Evolutionary conservation across 2,113 vertebrate genomes (phyloP).

Genomic region (Phalacrocorax aristotelis): DNA sequence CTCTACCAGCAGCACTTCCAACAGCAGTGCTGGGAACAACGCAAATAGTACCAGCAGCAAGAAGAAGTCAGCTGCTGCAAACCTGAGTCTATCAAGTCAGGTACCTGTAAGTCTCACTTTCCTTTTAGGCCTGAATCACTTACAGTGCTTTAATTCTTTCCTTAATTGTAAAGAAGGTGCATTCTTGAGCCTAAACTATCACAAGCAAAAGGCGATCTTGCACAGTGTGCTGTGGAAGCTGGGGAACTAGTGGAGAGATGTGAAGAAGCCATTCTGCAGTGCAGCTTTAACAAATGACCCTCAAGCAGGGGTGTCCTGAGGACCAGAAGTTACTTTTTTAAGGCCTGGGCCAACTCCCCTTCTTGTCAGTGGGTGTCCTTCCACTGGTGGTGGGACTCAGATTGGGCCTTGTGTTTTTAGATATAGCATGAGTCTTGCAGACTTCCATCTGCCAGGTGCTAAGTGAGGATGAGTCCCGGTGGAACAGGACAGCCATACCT

Average conservation of each 20-base stretch:
- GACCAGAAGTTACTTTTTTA: not conserved
- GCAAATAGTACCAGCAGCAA: conserved; percentile 84
- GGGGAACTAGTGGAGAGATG: not conserved
- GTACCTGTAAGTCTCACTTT: conserved; percentile 99
- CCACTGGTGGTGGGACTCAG: not conserved
- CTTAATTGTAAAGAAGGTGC: conserved; percentile 53
- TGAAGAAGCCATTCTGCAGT: not conserved
- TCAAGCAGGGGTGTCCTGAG: not conserved
- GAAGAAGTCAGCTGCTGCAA: conserved; percentile 91
- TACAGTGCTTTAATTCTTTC: not conserved
- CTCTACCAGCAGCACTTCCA: conserved; percentile 94
- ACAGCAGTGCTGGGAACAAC: conserved; percentile 88
- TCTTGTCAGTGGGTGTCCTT: not conserved
- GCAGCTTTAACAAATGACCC: not conserved
- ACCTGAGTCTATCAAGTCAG: conserved; percentile 98
- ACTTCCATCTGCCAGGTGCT: not conserved
- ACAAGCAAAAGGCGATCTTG: not conserved
- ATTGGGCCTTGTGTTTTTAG: not conserved
- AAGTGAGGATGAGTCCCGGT: not conserved
- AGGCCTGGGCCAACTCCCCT: not conserved
- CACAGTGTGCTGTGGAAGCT: not conserved
- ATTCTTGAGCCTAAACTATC: conserved; percentile 57
- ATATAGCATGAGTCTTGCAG: not conserved
- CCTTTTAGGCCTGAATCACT: conserved; percentile 68
- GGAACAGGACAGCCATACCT: not conserved